Base-by-base conservation (phyloP, 2,113 vertebrate genomes). In the Morone saxatilis region DNA sequence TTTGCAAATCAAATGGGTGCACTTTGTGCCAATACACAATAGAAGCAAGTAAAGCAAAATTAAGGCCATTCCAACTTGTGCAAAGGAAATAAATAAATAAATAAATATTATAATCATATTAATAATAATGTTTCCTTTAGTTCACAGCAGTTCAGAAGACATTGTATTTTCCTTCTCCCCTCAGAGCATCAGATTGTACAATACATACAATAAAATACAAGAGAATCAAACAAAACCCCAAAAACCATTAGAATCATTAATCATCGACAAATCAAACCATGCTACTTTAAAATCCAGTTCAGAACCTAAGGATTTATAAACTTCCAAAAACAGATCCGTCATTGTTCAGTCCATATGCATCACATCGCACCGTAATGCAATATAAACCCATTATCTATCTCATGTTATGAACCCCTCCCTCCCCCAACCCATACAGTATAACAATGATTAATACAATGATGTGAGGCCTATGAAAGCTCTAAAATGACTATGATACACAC, bases 1-100 rank as follows among this genome's bases (percentile, higher is more conserved):
- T 91, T 62, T 14, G 94, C 94, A 92, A 94, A 94, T 86, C 4
- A 94, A 92, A 94, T 56, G 78, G 91, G 83, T 95, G 95, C 94
- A 95, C 95, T 96, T 95, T 96, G 96, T 95, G 95, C 96, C 94
- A 93, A 89, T 90, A 94, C 92, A 95, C 92, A 94, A 95, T 91
- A 93, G 88, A 95, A 96, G 96, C 97, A 95, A 93, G 90, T 88
- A 95, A 96, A 95, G 93, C 81, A 95, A 95, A 94, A 94, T 95
- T 97, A 97, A 98, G 97, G 97, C 97, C 97, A 96, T 97, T 96
- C 96, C 96, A 94, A 95, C 91, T 94, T 95, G 94, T 95, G 95
- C 95, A 94, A 95, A 95, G 80, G 89, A 94, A 91, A 78, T 82
- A 86, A 87, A 90, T 56, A 70, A 89, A 89, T 75, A 60, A 86